These are phyloP conservation scores for Tachina fera DNA, from an alignment of 2,888 invertebrate genomes.

Conservation along the genomic window DNA sequence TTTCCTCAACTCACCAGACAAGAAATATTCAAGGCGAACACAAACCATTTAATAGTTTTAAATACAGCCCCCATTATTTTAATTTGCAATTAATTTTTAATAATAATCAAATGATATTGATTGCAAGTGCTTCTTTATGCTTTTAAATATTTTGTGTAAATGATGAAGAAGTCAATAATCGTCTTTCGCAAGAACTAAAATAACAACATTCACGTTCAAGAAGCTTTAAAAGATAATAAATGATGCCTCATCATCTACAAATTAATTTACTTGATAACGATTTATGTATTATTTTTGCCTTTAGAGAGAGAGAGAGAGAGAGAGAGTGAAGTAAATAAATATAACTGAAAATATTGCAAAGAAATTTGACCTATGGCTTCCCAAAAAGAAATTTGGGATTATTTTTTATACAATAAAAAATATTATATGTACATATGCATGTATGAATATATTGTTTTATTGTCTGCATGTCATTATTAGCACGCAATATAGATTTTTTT, in stretches of 20 bases:
- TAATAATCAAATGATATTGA: not conserved
- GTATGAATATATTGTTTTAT: too few relatives aligned
- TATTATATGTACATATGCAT: too few relatives aligned
- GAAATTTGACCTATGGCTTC: slow-evolving; percentile 33
- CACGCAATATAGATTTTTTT: too few relatives aligned
- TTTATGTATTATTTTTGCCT: slow-evolving; percentile 20
- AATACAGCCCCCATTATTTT: slow-evolving; percentile 76
- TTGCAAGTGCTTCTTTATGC: slow-evolving; percentile 23
- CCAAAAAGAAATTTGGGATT: not conserved
- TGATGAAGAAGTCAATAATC: not conserved
- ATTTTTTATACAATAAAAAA: too few relatives aligned
- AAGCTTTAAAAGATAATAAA: slow-evolving; percentile 42
- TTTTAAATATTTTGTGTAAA: slow-evolving; percentile 29
- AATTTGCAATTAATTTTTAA: slow-evolving; percentile 41
- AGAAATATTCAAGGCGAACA: slow-evolving; percentile 76
- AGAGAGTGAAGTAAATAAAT: not conserved
- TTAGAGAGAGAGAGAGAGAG: not conserved
- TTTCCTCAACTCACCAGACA: slow-evolving; percentile 75
- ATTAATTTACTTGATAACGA: slow-evolving; percentile 38
- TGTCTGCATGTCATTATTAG: too few relatives aligned
- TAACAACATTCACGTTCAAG: slow-evolving; percentile 23
- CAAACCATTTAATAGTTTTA: slow-evolving; percentile 77
- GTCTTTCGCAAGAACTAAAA: slow-evolving; percentile 6
- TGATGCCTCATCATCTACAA: slow-evolving; percentile 15
- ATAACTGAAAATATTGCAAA: not conserved